Base-by-base conservation (phyloP, 2,888 invertebrate genomes). In the Oligia strigilis region DNA sequence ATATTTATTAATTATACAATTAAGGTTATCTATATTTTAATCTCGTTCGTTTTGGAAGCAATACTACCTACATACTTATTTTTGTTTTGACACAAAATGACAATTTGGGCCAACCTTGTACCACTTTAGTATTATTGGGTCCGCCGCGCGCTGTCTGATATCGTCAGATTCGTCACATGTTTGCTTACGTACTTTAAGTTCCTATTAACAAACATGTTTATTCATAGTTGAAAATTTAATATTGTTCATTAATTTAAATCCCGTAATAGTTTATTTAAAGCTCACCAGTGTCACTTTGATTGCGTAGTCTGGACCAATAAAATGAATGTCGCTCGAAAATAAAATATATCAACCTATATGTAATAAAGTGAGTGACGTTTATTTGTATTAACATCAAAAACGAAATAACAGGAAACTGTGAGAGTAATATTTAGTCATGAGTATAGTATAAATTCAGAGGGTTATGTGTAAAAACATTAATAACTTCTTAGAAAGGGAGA, bases 401-500 rank as follows among this genome's bases (percentile, higher is more conserved):
- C 64, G 8, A 80, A 86, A 88, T 75, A 86, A 86, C 88, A 88
- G 88, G 90, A 89, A 88, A 77, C 64, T 69, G 66, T 71, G 78
- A 81, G 62, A 72, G 55, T 77, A 81, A 78, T 80, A 89, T 88
- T 80, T 77, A 83, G 72, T 80, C 67, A 71, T 73, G 62, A 75
- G 29, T 8, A 72, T 36, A 13, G 46, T 29, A 65, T 84, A 84
- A 81, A 81, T 84, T 75, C 75, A 78, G 66, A 77, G 64, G 17
- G 23, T 78, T 84, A 55, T 72, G 67, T 75, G 65, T 74, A 77
- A 88, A 80, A 84, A 78, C 67, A 80, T 82, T 72, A 82, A 82
- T 83, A 81, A 74, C 70, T 60, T 82, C 75, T 70, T 72, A 67
- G 72, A 73, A 82, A 70, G 60, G 43, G 40, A n/a, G 73, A 75